These are phyloP conservation scores for Stegophylla sp. DNA, from an alignment of 2,888 invertebrate genomes.

Conservation along the genomic window DNA sequence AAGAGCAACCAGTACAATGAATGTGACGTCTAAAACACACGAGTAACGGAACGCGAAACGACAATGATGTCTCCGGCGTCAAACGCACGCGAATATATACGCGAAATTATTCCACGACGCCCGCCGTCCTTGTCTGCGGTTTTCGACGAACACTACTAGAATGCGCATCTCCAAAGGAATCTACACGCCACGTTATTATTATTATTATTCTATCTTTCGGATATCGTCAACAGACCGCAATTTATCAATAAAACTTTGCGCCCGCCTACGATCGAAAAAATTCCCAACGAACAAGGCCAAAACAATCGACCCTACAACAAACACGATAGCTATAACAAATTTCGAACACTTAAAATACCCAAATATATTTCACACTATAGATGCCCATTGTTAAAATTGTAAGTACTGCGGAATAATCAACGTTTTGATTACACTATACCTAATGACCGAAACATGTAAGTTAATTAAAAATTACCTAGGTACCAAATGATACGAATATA, in stretches of 20 bases:
- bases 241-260: background rate
- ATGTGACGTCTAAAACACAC: too few relatives aligned
- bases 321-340: too few relatives aligned
- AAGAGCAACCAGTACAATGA: too few relatives aligned
- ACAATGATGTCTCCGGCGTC: background rate
- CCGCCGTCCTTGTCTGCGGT: conserved; percentile 33
- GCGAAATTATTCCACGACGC: background rate
- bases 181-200: background rate
- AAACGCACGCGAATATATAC: conserved; percentile 50
- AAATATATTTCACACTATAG: too few relatives aligned
- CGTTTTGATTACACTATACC: too few relatives aligned
- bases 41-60: background rate
- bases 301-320: background rate
- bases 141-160: conserved; percentile 4
- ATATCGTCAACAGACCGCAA: background rate
- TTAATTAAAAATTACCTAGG: too few relatives aligned
- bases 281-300: conserved; percentile 15
- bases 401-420: too few relatives aligned
- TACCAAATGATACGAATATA: too few relatives aligned
- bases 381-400: too few relatives aligned
- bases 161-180: conserved; percentile 23
- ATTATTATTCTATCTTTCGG: background rate
- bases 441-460: too few relatives aligned
- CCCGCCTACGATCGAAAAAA: background rate
- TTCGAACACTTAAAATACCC: too few relatives aligned